Conservation (phyloP, 2,113 vertebrate genomes). For the Equus quagga region DNA sequence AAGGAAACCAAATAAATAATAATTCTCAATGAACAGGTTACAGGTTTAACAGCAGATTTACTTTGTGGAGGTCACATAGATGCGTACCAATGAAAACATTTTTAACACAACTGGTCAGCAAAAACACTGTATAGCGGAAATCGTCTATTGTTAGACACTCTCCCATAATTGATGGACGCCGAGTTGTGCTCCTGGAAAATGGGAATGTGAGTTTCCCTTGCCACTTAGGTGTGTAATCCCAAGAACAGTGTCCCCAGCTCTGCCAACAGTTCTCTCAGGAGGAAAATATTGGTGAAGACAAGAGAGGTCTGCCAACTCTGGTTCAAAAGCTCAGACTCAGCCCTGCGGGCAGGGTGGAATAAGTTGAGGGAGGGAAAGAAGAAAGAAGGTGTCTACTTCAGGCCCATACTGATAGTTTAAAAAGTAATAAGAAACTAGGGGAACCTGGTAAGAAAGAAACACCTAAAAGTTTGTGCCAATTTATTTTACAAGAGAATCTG, state of each 20-base stretch:
- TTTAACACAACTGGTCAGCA: not conserved
- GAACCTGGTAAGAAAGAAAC: not conserved
- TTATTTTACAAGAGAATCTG: not conserved
- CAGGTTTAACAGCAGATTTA: not conserved
- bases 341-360: not conserved
- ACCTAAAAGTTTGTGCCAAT: not conserved
- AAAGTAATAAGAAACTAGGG: not conserved
- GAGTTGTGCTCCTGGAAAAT: not conserved
- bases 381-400: not conserved
- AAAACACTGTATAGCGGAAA: not conserved
- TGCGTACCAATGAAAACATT: not conserved
- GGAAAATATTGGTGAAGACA: not conserved
- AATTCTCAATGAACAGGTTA: not conserved
- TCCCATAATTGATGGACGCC: not conserved
- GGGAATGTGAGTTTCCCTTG: not conserved
- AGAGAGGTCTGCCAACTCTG: not conserved
- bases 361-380: not conserved
- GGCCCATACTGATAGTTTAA: not conserved
- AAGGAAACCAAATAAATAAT: not conserved
- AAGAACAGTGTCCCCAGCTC: not conserved
- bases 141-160: not conserved
- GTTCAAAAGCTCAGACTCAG: not conserved
- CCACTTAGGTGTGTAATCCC: not conserved
- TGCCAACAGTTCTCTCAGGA: not conserved
- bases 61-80: not conserved